Base-by-base conservation (phyloP, 1,140 invertebrate genomes). In the Tyrophagus putrescentiae region DNA sequence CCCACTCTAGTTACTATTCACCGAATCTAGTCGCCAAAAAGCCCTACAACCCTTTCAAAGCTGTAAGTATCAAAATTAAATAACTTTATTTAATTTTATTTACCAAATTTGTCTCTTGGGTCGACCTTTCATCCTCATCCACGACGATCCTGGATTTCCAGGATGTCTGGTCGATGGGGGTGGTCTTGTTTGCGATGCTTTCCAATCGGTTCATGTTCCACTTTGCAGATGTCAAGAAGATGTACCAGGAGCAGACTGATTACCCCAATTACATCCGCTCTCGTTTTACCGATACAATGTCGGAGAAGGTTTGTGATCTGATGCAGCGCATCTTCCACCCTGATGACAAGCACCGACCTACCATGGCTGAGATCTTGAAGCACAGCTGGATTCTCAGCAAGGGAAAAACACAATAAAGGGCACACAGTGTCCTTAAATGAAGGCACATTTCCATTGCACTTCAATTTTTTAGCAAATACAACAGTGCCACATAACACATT, bases 191-290 rank as follows among this genome's bases (percentile, higher is more conserved):
- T 44, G 66, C 70, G 23, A 68, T 70, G 34, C 28, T 70, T 4
- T 66, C 65, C 60, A 67, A 67, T 44, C 34, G 64, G 3, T 73
- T 74, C 70, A 71, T 73, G 1, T 76, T 70, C 60, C 72, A 75
- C 56, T 73, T 74, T 61, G 68, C 67, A 32, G 72, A 76, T 62
- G 65, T 75, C 7, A 72, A 69, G 54, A 68, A 68, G 57, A 11
- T 31, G 32, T 9, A 3, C 25, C 32, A 56, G 25, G 52, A 56
- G 28, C 52, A 56, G 39, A 45, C 25, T 3, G 52, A 56, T 33
- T 23, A 50, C 32, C 27, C 27, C 1, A 13, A 1, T 3, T 56
- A 34, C 28, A 56, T 56, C 18, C 9, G 16, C 4, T 16, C 27
- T 11, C 52, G 52, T 56, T 56, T 56, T 23, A 16, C 21, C 27